phyloP scores from a whole-genome alignment of 2,888 invertebrate species.

The Arctia plantaginis region DNA sequence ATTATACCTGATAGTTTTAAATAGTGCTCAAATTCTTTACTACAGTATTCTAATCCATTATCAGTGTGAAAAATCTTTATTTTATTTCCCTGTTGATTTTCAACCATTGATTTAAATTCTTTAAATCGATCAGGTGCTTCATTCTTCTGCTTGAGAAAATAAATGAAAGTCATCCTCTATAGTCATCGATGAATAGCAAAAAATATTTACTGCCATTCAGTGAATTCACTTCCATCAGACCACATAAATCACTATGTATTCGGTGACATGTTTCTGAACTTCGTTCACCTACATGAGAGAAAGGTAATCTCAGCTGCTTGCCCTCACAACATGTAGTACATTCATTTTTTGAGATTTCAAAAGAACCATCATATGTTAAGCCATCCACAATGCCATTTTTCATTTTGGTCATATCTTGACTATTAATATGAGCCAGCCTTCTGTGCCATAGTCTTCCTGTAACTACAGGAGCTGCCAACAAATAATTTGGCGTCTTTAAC shows the following conservation, averaged over 20 bases:
- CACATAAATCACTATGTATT: neutral
- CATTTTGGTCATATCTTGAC: slow-evolving; percentile 15
- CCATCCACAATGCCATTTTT: slow-evolving; percentile 24
- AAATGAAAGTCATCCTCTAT: neutral
- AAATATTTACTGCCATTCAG: too few relatives aligned
- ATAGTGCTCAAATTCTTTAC: too few relatives aligned
- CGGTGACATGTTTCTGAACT: neutral
- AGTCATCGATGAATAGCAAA: slow-evolving; percentile 1
- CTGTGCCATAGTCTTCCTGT: neutral
- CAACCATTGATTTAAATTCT: too few relatives aligned
- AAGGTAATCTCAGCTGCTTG: neutral
- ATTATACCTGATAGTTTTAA: too few relatives aligned
- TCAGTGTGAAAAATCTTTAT: too few relatives aligned
- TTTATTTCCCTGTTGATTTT: too few relatives aligned
- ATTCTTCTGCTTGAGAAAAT: slow-evolving; percentile 3
- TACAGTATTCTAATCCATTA: too few relatives aligned
- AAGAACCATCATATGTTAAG: neutral
- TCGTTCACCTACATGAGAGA: neutral
- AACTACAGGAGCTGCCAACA: neutral
- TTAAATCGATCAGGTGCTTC: neutral
- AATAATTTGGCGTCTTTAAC: neutral
- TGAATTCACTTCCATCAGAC: neutral
- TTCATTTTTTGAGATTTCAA: neutral
- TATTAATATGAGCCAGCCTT: neutral
- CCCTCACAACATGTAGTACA: neutral